These are phyloP conservation scores for Galagoides demidoff DNA, from an alignment of 2,797 vertebrate genomes.

Conservation along the genomic window DNA sequence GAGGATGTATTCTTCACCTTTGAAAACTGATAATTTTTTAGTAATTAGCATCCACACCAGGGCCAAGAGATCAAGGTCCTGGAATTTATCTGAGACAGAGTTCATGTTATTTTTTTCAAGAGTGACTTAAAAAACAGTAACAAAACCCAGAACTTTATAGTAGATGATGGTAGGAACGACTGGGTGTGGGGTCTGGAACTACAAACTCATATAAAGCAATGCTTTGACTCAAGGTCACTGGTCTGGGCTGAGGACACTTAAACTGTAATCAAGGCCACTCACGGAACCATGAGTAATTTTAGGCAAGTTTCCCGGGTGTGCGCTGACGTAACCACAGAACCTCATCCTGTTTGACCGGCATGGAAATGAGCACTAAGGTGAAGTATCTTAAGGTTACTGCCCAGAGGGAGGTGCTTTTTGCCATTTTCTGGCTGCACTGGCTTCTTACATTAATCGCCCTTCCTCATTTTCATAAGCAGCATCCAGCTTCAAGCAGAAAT, in stretches of 20 bases:
- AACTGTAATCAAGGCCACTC: constrained; percentile 63
- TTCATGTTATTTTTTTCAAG: background rate
- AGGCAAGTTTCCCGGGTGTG: constrained; percentile 71
- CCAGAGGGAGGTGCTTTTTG: constrained; percentile 31
- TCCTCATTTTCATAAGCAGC: constrained; percentile 65
- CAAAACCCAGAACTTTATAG: background rate
- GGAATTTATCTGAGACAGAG: background rate
- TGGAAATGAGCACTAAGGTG: constrained; percentile 56
- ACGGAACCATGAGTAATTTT: constrained; percentile 69
- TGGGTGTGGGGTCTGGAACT: background rate
- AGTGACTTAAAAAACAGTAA: background rate
- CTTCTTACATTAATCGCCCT: constrained; percentile 61
- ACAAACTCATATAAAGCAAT: background rate
- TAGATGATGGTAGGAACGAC: background rate
- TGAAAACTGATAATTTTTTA: constrained; percentile 22
- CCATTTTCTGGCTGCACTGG: constrained; percentile 30
- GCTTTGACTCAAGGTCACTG: constrained; percentile 65
- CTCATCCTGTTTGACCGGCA: constrained; percentile 71
- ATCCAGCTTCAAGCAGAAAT: constrained; percentile 65
- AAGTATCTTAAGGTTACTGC: constrained; percentile 59
- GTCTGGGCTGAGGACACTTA: constrained; percentile 58
- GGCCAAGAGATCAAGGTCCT: background rate
- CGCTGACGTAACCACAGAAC: constrained; percentile 60
- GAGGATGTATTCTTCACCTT: background rate
- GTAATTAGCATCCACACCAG: background rate